A percentile compares a stretch with the other conserved stretches of the same genome.
Conservation (phyloP, 2,797 vertebrate genomes). For the Triplophysa yarkandensis region DNA sequence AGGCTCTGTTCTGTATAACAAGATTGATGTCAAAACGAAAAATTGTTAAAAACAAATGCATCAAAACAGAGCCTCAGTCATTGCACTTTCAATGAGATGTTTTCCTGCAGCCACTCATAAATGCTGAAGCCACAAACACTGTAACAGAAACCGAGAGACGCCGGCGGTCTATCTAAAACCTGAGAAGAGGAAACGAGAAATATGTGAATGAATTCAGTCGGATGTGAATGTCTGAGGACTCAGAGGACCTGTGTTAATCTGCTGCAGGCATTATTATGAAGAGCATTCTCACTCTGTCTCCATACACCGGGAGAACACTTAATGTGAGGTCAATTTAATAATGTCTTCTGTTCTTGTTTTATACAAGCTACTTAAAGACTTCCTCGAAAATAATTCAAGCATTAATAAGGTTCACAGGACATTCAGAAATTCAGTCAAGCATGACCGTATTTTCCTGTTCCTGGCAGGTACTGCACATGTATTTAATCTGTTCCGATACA, state of each 20-base stretch:
- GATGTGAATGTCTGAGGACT: slow-evolving; percentile 57
- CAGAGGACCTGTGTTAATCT: slow-evolving; percentile 52
- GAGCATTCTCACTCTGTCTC: slow-evolving; percentile 22
- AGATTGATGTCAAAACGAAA: background rate
- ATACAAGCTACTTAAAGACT: slow-evolving; percentile 23
- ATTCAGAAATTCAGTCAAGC: background rate
- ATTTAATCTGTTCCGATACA: background rate
- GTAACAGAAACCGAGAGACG: slow-evolving; percentile 49
- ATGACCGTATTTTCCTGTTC: background rate
- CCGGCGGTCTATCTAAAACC: slow-evolving; percentile 42
- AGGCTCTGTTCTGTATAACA: background rate
- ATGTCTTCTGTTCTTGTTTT: slow-evolving; percentile 44
- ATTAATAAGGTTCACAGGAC: slow-evolving; percentile 12
- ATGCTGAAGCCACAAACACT: slow-evolving; percentile 26
- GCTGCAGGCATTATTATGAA: slow-evolving; percentile 49
- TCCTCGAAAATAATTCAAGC: slow-evolving; percentile 17
- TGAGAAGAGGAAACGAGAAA: slow-evolving; percentile 57
- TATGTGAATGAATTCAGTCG: slow-evolving; percentile 54
- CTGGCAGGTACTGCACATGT: background rate
- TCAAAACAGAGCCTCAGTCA: slow-evolving; percentile 1
- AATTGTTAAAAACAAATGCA: too few species aligned
- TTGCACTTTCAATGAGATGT: background rate
- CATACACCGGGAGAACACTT: slow-evolving; percentile 27
- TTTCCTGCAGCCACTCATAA: too few species aligned
- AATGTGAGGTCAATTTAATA: slow-evolving; percentile 42